phyloP scores from a whole-genome alignment of 2,113 vertebrate species.

The Dromiciops gliroides region DNA sequence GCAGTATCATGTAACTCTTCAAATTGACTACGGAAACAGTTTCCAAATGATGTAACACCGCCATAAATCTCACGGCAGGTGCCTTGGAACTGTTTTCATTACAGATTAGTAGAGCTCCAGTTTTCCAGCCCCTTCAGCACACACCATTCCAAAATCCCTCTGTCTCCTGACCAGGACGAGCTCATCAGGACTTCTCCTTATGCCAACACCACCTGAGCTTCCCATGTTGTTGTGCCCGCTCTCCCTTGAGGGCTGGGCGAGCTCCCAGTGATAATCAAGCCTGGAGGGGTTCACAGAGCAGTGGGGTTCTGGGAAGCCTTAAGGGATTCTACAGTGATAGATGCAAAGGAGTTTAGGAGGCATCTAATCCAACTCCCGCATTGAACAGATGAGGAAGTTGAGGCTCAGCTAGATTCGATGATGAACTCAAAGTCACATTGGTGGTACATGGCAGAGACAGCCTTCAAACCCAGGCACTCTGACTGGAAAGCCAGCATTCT shows the following conservation, averaged over 20 bases:
- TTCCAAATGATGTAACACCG: neutral
- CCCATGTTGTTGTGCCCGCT: neutral
- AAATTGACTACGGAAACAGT: constrained; percentile 44
- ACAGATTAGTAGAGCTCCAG: neutral
- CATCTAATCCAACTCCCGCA: neutral
- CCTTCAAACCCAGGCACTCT: neutral
- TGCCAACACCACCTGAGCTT: neutral
- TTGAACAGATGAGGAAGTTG: neutral
- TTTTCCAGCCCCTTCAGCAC: neutral
- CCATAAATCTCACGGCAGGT: neutral
- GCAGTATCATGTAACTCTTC: constrained; percentile 33
- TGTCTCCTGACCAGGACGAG: neutral
- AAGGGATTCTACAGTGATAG: neutral
- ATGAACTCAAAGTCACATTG: neutral
- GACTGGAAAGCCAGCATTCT: neutral
- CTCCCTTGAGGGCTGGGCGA: neutral
- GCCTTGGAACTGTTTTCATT: neutral
- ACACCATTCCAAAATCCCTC: constrained; percentile 1
- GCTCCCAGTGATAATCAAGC: rapidly evolving
- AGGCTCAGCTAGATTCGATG: neutral
- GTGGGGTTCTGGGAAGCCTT: neutral
- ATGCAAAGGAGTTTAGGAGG: neutral
- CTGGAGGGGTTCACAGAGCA: neutral
- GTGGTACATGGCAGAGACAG: neutral
- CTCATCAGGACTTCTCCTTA: neutral